Evolutionary conservation across 1,140 invertebrate genomes (phyloP), one percentile per base, ranked within the genome.

Genomic region (Neodiprion virginianus): DNA sequence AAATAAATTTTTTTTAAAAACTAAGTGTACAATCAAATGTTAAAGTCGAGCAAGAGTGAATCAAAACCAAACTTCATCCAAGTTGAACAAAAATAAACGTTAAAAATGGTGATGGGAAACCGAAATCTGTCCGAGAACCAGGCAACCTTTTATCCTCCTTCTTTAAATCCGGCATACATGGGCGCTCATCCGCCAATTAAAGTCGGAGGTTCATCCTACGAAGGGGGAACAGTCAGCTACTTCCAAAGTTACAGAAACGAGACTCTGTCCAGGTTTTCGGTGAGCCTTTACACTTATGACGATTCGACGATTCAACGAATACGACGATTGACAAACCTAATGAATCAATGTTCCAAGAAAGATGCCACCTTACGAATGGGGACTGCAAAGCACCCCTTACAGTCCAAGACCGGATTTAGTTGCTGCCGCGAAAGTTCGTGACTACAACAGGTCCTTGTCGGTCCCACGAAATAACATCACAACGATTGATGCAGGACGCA

Each of bases 241-340:
- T 88, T 88, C 71, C 81, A 86, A 47, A 80, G 82, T 49, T 88
- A 85, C 69, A 77, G 85, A 75, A 84, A 86, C 78, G 82, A 87
- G 72, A 76, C 80, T 10, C 68, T 87, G 71, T 85, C 84, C 0
- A 81, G 82, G 75, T 82, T 85, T 48, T 77, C 78, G 77, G 86
- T 87, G 79, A 74, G 74, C 76, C 23, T 73, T 47, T 69, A 1
- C 14, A 75, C 11, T 61, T 17, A 61, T 61, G 53, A 17, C n/a
- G 17, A 17, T 17, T 17, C 17, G 17, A 17, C 17, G 17, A 61
- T 8, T 14, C 53, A 61, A 61, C 8, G 53, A 61, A 61, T 61
- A 14, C 8, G 4, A 61, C 11, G 53, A 73, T 17, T 23, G 53
- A 50, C 11, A 40, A n/a, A n/a, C 73, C 73, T 81, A 81, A 83